Evolutionary conservation across 2,113 vertebrate genomes (phyloP).

Genomic region (Channa argus): DNA sequence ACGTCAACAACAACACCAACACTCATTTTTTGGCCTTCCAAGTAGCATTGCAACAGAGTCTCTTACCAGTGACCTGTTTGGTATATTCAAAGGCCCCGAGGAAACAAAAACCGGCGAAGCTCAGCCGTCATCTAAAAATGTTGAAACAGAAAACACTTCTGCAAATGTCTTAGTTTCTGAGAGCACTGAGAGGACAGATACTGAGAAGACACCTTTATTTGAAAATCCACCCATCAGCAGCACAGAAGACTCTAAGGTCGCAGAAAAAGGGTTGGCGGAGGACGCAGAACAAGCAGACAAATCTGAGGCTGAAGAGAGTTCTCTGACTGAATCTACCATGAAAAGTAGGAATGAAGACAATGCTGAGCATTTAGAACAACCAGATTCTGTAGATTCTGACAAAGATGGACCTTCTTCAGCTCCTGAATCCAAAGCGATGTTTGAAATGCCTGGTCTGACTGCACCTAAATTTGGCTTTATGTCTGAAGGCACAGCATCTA

Average conservation of each 20-base stretch:
- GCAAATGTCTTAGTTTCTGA: constrained; percentile 31
- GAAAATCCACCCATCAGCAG: constrained; percentile 27
- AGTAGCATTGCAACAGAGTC: constrained; percentile 81
- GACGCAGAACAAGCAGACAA: constrained; percentile 57
- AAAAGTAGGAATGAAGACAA: constrained; percentile 19
- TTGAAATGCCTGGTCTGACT: constrained; percentile 84
- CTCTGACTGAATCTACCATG: constrained; percentile 17
- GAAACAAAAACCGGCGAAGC: constrained; percentile 69
- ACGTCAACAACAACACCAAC: constrained; percentile 83
- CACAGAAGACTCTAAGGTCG: constrained; percentile 33
- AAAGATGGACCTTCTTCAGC: constrained; percentile 29
- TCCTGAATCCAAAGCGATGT: constrained; percentile 72
- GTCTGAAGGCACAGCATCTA: constrained; percentile 83
- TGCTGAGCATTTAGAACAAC: neutral
- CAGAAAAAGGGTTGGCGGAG: constrained; percentile 56
- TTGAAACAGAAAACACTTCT: constrained; percentile 26
- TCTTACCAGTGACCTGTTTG: constrained; percentile 87
- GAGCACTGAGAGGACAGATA: constrained; percentile 34
- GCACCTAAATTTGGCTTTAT: constrained; percentile 86
- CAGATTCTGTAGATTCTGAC: constrained; percentile 30
- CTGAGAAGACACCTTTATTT: constrained; percentile 41
- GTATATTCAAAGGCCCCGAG: constrained; percentile 86
- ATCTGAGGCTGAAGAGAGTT: constrained; percentile 46
- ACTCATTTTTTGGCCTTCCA: constrained; percentile 87
- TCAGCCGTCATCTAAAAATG: constrained; percentile 28